Percentiles rank a stretch among this genome's conserved stretches.
These are phyloP conservation scores for Mimas tiliae DNA, from an alignment of 2,888 invertebrate species.

Conservation along the genomic window DNA sequence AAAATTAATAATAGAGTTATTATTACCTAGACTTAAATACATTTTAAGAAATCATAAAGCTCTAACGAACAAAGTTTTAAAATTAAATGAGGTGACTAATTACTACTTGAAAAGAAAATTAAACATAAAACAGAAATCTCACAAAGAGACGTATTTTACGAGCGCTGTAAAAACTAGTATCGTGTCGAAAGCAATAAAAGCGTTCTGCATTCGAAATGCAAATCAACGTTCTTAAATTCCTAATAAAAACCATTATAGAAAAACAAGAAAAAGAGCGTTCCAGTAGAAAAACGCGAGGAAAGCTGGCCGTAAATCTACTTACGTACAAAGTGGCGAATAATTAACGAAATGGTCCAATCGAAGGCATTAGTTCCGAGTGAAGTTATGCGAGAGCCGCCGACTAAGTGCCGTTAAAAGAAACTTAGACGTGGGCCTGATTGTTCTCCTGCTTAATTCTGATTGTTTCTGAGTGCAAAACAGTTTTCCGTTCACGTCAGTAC, in stretches of 20 bases:
- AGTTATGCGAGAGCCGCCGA: slow-evolving; percentile 74
- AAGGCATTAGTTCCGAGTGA: slow-evolving; percentile 79
- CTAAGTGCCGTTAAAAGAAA: slow-evolving; percentile 84
- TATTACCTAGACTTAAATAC: too few relatives aligned
- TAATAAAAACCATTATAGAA: slow-evolving; percentile 67
- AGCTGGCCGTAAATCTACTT: slow-evolving; percentile 81
- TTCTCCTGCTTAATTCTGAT: slow-evolving; percentile 80
- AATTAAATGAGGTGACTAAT: slow-evolving; percentile 9
- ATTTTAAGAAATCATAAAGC: neutral
- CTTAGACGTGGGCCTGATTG: slow-evolving; percentile 80
- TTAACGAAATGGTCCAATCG: slow-evolving; percentile 84
- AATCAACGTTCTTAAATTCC: slow-evolving; percentile 64
- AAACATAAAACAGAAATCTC: slow-evolving; percentile 28
- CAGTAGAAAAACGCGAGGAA: slow-evolving; percentile 64
- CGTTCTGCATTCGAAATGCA: slow-evolving; percentile 60
- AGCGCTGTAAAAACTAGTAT: slow-evolving; percentile 43
- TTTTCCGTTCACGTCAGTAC: slow-evolving; percentile 71
- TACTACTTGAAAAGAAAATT: slow-evolving; percentile 19
- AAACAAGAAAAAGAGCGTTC: slow-evolving; percentile 61
- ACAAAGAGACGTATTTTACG: slow-evolving; percentile 32
- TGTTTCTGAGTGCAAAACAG: slow-evolving; percentile 78
- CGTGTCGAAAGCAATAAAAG: slow-evolving; percentile 52
- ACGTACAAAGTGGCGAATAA: slow-evolving; percentile 84
- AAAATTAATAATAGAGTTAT: too few relatives aligned
- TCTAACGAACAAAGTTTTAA: slow-evolving; percentile 2